Conservation (phyloP, 2,797 vertebrate genomes). For the Octomys mimax region DNA sequence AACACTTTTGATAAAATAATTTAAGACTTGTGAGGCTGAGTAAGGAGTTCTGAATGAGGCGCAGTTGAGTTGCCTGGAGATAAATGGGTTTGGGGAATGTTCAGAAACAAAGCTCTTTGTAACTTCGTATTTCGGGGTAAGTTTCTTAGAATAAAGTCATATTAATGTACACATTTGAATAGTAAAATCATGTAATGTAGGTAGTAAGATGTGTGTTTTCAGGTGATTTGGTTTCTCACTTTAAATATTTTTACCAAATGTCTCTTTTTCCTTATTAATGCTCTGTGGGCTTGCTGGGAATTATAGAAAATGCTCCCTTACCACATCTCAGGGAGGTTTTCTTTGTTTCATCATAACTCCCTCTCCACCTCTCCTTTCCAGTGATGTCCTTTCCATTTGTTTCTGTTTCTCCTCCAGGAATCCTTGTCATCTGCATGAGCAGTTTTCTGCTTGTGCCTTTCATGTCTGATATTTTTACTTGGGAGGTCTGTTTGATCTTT, state of each 20-base stretch:
- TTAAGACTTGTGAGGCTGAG: slow-evolving; percentile 6
- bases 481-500: background rate
- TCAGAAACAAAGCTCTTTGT: slow-evolving; percentile 38
- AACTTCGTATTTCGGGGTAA: slow-evolving; percentile 16
- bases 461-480: background rate
- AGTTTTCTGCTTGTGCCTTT: background rate
- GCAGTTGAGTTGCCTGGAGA: background rate
- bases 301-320: background rate
- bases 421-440: background rate
- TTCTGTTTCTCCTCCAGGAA: background rate
- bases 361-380: background rate
- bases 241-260: slow-evolving; percentile 51
- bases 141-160: slow-evolving; percentile 29
- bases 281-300: slow-evolving; percentile 2
- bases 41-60: slow-evolving; percentile 2
- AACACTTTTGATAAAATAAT: slow-evolving; percentile 15
- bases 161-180: background rate
- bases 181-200: background rate
- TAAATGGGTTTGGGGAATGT: slow-evolving; percentile 26
- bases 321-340: slow-evolving; percentile 23
- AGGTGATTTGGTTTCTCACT: background rate
- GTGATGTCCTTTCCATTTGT: background rate
- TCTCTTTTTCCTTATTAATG: background rate
- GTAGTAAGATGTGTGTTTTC: background rate
- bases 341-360: background rate